Base-by-base conservation (phyloP, 2,797 vertebrate species). In the Taenioides sp. region DNA sequence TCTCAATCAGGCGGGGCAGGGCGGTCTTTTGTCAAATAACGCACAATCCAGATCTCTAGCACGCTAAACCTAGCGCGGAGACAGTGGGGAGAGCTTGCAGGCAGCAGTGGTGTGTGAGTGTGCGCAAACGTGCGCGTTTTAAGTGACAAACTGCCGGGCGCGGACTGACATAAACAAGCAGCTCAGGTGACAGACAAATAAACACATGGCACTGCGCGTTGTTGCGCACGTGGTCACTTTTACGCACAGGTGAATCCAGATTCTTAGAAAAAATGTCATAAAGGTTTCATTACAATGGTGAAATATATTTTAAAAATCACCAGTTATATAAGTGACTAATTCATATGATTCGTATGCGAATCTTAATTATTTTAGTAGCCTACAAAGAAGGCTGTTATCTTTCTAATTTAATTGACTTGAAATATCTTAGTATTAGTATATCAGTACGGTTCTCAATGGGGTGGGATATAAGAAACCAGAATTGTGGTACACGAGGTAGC, bases 21-120 rank as follows among this genome's bases (percentile, higher is more conserved):
- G 90, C 91, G 91, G 88, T 89, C 85, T 87, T 90, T 92, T 89
- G 88, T 91, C 89, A 87, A 83, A 85, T 71, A 85, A 86, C 87
- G 82, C 89, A 79, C 84, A 80, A 72, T 79, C 77, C 80, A 66
- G 79, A 76, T 78, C 71, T 69, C 65, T 31, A 23, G 57, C 71
- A 23, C 80, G 76, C 54, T 73, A 79, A 74, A 84, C 82, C 72
- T 71, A 78, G 63, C 63, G 23, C 23, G 76, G 72, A 73, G 67
- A 55, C 76, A 58, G 60, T 58, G 52, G 62, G 59, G 81, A 76
- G 75, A 31, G 31, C 55, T 28, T 31, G 59, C 23, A 59, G 57
- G 43, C 43, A 47, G 43, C 43, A 47, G 67, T 22, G 27, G 55
- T 67, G 37, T 65, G 65, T 58, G 7, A 31, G 59, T 31, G 64